Evolutionary conservation across 53 echinoderm and acorn worm species (phyloP).

Genomic region (Echinometra lucunter): DNA sequence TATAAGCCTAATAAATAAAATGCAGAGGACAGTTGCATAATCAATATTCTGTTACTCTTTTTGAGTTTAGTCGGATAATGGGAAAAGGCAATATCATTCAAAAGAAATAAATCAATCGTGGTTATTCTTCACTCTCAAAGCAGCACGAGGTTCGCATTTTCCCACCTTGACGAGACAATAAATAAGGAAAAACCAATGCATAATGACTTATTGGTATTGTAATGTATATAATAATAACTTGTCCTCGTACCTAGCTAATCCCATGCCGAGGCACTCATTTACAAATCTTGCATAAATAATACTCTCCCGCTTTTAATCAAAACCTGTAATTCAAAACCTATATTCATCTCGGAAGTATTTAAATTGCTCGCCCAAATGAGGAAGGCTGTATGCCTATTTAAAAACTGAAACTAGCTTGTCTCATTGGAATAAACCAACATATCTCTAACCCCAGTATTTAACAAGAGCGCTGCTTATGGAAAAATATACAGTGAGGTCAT

Average conservation of each 20-base stretch:
- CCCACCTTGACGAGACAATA: neutral
- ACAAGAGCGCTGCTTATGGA: too few relatives aligned
- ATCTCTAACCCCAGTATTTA: too few relatives aligned
- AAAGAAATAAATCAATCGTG: constrained; percentile 31
- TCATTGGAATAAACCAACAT: too few relatives aligned
- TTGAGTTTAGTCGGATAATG: neutral
- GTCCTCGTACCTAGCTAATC: neutral
- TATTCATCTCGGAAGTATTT: neutral
- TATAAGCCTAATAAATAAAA: neutral
- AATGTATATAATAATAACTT: neutral
- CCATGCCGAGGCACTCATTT: neutral
- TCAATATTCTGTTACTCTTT: neutral
- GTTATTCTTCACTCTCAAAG: neutral
- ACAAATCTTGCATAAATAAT: neutral
- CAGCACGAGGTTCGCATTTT: neutral
- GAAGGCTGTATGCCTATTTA: neutral
- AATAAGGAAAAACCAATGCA: neutral
- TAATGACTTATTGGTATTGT: neutral
- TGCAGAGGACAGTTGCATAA: neutral
- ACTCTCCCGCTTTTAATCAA: neutral
- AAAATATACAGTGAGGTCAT: too few relatives aligned
- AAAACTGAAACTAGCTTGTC: neutral
- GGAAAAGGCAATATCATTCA: neutral
- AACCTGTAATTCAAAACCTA: neutral
- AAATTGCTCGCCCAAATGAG: neutral